Percentiles rank a stretch among this genome's conserved stretches.
phyloP scores from a whole-genome alignment of 2,888 invertebrate genomes.

The Hipparchia sbordonii region DNA sequence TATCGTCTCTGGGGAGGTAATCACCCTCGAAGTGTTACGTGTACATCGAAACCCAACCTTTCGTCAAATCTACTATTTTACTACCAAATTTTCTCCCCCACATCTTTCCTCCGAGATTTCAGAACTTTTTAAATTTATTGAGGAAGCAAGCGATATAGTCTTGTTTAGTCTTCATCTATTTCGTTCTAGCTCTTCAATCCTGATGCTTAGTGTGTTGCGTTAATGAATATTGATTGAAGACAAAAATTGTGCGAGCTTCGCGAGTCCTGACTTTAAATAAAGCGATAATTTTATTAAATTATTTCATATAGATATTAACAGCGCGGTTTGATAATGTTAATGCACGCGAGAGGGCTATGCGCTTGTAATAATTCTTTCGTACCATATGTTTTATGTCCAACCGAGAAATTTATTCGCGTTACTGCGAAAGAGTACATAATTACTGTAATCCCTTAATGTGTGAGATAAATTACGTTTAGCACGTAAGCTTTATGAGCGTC shows the following conservation, averaged over 20 bases:
- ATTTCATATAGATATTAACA: constrained; percentile 37
- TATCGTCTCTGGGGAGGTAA: no score
- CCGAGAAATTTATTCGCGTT: constrained; percentile 40
- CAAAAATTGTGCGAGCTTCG: constrained; percentile 3
- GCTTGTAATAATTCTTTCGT: constrained; percentile 37
- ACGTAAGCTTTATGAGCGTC: constrained; percentile 42
- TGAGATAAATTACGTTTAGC: constrained; percentile 44
- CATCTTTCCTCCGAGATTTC: no score
- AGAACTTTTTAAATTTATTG: no score
- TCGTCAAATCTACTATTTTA: no score
- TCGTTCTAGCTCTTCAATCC: no score
- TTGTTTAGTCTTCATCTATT: no score
- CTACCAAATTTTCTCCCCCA: no score
- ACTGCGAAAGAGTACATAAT: constrained; percentile 42
- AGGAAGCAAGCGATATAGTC: no score
- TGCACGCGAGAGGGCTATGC: constrained; percentile 34
- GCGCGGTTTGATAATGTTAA: constrained; percentile 24
- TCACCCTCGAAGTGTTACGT: no score
- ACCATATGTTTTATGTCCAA: constrained; percentile 39
- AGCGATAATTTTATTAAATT: constrained; percentile 32
- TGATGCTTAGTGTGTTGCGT: constrained; percentile 6
- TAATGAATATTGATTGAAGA: constrained; percentile 19
- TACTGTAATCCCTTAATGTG: constrained; percentile 46
- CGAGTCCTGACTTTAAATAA: constrained; percentile 13
- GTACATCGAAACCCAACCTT: no score